A percentile compares a stretch with the other conserved stretches of the same genome.
Conservation (phyloP, 1,140 invertebrate species). For the Sinella curviseta region DNA sequence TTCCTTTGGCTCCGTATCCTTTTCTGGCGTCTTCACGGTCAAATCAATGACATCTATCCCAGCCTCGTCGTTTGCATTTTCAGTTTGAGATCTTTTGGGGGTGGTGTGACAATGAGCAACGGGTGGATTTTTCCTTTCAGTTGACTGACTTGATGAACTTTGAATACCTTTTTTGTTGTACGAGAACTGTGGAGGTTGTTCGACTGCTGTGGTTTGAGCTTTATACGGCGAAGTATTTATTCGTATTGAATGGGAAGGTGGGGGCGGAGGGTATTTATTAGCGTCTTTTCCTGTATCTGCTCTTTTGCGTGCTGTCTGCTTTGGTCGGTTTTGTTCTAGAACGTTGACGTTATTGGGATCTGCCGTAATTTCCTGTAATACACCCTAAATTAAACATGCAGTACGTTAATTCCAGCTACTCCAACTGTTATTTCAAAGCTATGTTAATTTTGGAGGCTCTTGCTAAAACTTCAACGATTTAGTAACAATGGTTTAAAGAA, state of each 20-base stretch:
- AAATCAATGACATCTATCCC: conserved; percentile 37
- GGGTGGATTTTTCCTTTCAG: conserved; percentile 24
- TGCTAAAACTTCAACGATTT: too few relatives aligned
- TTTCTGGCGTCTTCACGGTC: conserved; percentile 33
- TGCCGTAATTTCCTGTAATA: too few relatives aligned
- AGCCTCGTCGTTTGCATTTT: not conserved
- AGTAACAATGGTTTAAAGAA: too few relatives aligned
- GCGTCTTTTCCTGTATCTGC: not conserved
- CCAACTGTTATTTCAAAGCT: too few relatives aligned
- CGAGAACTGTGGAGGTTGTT: conserved; percentile 11
- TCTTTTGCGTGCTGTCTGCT: not conserved
- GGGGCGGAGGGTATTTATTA: not conserved
- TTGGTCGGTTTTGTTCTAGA: too few relatives aligned
- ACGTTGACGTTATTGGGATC: too few relatives aligned
- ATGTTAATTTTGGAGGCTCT: too few relatives aligned
- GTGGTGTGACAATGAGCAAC: conserved; percentile 28
- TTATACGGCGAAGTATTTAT: conserved; percentile 38
- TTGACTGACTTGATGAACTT: not conserved
- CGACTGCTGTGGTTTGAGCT: conserved; percentile 23
- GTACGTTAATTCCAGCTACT: too few relatives aligned
- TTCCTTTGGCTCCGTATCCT: not conserved
- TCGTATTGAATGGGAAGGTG: not conserved
- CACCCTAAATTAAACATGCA: too few relatives aligned
- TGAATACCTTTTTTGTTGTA: not conserved
- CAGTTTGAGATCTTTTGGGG: not conserved